A percentile compares a stretch with the other conserved stretches of the same genome.
Conservation (phyloP, 2,888 invertebrate genomes). For the Ceraclea dissimilis region DNA sequence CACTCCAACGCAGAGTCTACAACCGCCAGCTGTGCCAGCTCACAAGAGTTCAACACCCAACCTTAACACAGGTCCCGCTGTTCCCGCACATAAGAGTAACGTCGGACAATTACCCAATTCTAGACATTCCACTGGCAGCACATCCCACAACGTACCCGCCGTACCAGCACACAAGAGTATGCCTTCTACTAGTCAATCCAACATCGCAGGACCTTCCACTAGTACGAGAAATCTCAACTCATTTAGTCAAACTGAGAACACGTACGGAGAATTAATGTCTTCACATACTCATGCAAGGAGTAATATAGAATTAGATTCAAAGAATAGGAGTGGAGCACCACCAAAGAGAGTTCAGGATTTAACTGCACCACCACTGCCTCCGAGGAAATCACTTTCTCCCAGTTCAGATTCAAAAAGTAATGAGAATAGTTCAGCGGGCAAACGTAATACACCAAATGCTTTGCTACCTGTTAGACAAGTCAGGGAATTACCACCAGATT, state of each 20-base stretch:
- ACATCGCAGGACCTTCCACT: conserved; percentile 11
- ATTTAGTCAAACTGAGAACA: conserved; percentile 19
- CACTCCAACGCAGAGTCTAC: conserved; percentile 25
- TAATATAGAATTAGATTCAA: conserved; percentile 11
- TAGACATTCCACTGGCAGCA: conserved; percentile 5
- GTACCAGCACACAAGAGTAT: conserved; percentile 23
- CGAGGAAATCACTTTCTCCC: conserved; percentile 49
- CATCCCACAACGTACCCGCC: conserved; percentile 14
- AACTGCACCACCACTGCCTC: conserved; percentile 49
- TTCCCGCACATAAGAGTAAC: conserved; percentile 22
- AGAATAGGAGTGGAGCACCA: conserved; percentile 4
- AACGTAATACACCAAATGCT: conserved; percentile 3
- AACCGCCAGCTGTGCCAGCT: conserved; percentile 17
- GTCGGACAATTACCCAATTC: conserved; percentile 2
- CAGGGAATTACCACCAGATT: conserved; percentile 14
- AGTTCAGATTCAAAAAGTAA: conserved; percentile 26
- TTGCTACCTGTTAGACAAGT: conserved; percentile 15
- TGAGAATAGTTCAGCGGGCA: conserved; percentile 17
- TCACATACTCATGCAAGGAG: conserved; percentile 7
- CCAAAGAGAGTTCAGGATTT: conserved; percentile 24
- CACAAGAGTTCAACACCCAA: conserved; percentile 16
- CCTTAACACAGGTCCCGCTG: conserved; percentile 13
- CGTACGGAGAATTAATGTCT: conserved; percentile 20
- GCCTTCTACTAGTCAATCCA: conserved; percentile 10
- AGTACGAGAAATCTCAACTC: conserved; percentile 20